phyloP scores from a whole-genome alignment of 2,113 vertebrate species.

The Eulemur macaco region DNA sequence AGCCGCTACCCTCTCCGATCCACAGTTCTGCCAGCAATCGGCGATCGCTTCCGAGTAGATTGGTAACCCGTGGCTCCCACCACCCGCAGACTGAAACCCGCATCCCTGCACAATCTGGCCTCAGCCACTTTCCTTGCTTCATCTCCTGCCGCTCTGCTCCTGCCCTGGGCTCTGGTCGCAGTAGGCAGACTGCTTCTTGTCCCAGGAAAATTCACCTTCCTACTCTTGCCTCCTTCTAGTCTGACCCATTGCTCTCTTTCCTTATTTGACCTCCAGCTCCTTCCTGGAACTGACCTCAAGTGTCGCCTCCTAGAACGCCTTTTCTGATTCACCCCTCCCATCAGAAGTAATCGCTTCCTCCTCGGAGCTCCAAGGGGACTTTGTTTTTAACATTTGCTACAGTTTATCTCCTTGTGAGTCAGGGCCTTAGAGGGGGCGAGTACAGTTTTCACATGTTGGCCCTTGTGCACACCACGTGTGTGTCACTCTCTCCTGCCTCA shows the following conservation, averaged over 20 bases:
- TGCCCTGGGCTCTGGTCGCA: not conserved
- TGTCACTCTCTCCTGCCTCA: not conserved
- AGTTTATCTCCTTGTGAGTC: not conserved
- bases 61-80: not conserved
- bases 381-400: not conserved
- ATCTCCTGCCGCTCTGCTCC: not conserved
- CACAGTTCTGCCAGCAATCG: not conserved
- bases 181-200: not conserved
- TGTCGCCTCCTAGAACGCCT: not conserved
- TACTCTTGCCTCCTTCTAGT: not conserved
- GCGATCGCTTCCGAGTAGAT: not conserved
- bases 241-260: not conserved
- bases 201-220: not conserved
- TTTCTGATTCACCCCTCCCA: not conserved
- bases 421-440: too few species aligned
- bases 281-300: not conserved
- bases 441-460: rapidly evolving
- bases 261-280: too few species aligned
- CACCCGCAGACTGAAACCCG: not conserved
- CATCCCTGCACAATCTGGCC: not conserved
- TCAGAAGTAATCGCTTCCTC: not conserved
- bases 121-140: not conserved
- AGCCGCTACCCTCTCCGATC: too few species aligned
- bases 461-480: rapidly evolving
- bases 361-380: not conserved